Conservation (phyloP, 2,888 invertebrate species). For the Colletes collaris region DNA sequence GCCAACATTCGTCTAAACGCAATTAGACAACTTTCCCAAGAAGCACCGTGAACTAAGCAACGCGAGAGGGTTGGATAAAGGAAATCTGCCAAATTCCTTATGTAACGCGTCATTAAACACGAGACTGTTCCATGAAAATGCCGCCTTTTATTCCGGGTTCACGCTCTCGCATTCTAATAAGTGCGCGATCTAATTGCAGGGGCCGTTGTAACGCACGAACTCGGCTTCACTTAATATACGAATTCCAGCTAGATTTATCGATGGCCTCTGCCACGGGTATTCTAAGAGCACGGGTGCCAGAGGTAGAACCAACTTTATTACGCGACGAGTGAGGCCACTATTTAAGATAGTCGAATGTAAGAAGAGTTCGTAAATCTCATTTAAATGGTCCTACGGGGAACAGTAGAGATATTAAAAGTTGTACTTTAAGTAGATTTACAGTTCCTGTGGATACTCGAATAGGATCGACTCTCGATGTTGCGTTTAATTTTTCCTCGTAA, state of each 20-base stretch:
- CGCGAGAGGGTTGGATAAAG: not conserved
- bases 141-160: conserved; percentile 36
- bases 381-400: conserved; percentile 26
- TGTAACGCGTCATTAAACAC: conserved; percentile 22
- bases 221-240: conserved; percentile 71
- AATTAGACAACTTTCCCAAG: no score
- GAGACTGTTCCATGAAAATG: conserved; percentile 30
- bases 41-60: not conserved
- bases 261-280: conserved; percentile 65
- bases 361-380: conserved; percentile 55
- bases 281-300: conserved; percentile 56
- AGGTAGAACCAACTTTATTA: conserved; percentile 64
- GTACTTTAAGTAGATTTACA: conserved; percentile 25
- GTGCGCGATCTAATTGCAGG: conserved; percentile 72
- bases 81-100: not conserved
- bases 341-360: conserved; percentile 59
- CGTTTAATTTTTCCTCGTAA: not conserved
- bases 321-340: conserved; percentile 53
- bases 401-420: conserved; percentile 52
- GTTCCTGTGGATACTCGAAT: conserved; percentile 6
- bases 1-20: no score
- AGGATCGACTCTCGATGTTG: conserved; percentile 29
- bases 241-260: conserved; percentile 72
- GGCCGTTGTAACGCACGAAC: conserved; percentile 61
- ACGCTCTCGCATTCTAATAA: conserved; percentile 71